Evolutionary conservation across 1,140 invertebrate genomes (phyloP), one percentile per base, ranked within the genome.

Genomic region (Tetramorium simillimum): DNA sequence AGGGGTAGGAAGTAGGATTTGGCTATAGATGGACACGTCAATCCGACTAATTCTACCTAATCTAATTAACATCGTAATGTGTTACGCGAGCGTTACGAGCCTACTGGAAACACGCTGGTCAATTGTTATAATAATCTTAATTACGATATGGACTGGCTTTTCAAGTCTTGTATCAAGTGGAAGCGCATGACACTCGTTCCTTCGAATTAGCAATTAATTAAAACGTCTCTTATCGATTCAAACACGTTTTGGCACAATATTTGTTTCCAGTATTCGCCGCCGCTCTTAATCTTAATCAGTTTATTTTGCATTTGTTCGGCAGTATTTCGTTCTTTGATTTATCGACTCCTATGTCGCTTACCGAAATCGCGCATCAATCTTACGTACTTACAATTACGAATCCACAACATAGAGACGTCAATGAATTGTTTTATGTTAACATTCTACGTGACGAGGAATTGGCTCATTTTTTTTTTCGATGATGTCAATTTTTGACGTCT

Each of bases 41-140:
- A 84, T 82, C 40, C 67, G 40, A 60, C 53, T 84, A 84, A 73
- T 75, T 84, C 70, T 84, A 80, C 28, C 40, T 84, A 84, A 84
- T 82, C 40, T 82, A 73, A 67, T 82, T 58, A 46, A 84, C 53
- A 73, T 73, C 49, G 69, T 53, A 60, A 60, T 75, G 56, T 28
- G 16, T 70, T 81, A 72, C 37, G 24, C 40, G 80, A 73, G 40
- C 80, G 69, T 84, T 60, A 84, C 80, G 40, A 73, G 67, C 5
- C n/a, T 58, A 43, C 65, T 81, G 56, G 69, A 75, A 82, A 82
- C 46, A 37, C 7, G 65, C 37, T 70, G 56, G 5, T 28, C 24
- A 60, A 46, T 46, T 43, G 53, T 18, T 43, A 10, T 16, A 40
- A 40, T 70, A 51, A 24, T 65, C 40, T 63, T 49, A 63, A 65